Evolutionary conservation across 1,140 invertebrate species (phyloP).

Genomic region (Diorhabda sublineata): DNA sequence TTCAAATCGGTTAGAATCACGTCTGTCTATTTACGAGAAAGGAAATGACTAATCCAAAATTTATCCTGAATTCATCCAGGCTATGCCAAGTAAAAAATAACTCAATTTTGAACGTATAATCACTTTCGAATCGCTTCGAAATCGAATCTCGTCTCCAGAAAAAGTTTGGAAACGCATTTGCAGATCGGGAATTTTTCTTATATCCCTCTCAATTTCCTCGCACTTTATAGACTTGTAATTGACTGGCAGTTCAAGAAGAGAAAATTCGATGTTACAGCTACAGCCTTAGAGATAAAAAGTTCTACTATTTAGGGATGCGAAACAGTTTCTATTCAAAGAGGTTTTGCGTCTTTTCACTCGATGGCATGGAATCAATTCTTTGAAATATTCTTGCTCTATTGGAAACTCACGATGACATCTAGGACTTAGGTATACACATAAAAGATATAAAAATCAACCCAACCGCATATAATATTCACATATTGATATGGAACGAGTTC

Average conservation of each 20-base stretch:
- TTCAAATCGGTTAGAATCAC: neutral
- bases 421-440: too few species aligned
- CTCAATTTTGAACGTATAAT: constrained; percentile 21
- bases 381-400: constrained; percentile 1
- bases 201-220: constrained; percentile 33
- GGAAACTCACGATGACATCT: neutral
- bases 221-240: constrained; percentile 35
- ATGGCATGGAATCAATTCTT: neutral
- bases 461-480: too few species aligned
- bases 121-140: constrained; percentile 21
- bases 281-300: constrained; percentile 2
- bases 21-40: neutral
- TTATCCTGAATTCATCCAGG: constrained; percentile 4
- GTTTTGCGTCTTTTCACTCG: neutral
- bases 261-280: constrained; percentile 14
- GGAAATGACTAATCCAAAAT: constrained; percentile 1
- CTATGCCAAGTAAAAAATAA: constrained; percentile 9
- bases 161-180: constrained; percentile 27
- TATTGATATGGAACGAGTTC: too few species aligned
- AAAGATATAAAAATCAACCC: too few species aligned
- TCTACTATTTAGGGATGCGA: constrained; percentile 1
- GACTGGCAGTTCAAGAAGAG: constrained; percentile 30
- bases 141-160: constrained; percentile 26
- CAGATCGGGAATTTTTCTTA: constrained; percentile 33
- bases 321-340: neutral